A percentile compares a stretch with the other conserved stretches of the same genome.
These are phyloP conservation scores for Alviniconcha strummeri DNA, from an alignment of 2,888 invertebrate genomes.

Conservation along the genomic window DNA sequence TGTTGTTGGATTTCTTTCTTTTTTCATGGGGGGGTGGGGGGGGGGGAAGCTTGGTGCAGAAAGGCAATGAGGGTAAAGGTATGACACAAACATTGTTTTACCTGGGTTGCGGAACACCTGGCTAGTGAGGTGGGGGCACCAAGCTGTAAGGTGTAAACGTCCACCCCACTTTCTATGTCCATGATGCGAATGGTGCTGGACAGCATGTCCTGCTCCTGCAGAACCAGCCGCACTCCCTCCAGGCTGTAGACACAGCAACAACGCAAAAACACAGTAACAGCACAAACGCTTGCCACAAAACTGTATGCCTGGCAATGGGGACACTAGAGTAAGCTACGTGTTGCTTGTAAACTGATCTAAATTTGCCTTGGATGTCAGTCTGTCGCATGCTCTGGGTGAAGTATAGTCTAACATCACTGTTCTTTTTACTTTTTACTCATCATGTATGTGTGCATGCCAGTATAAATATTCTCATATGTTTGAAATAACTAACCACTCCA, in stretches of 20 bases:
- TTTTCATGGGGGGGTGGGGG: too few relatives aligned
- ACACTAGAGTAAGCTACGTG: neutral
- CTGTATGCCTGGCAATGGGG: neutral
- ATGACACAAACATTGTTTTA: neutral
- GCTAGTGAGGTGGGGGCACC: conserved; percentile 11
- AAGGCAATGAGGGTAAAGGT: too few relatives aligned
- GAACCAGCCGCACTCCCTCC: conserved; percentile 51
- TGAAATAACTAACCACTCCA: too few relatives aligned
- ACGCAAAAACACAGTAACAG: neutral
- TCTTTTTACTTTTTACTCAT: too few relatives aligned
- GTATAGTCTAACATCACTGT: too few relatives aligned
- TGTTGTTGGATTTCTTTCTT: too few relatives aligned
- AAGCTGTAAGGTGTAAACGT: conserved; percentile 21
- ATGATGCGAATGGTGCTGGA: conserved; percentile 36
- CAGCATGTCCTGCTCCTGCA: conserved; percentile 40
- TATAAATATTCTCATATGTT: too few relatives aligned
- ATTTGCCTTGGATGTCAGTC: too few relatives aligned
- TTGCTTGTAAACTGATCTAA: neutral
- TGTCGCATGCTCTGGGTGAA: too few relatives aligned
- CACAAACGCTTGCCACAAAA: conserved; percentile 13
- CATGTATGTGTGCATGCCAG: too few relatives aligned
- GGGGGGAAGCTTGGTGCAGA: too few relatives aligned
- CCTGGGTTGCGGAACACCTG: conserved; percentile 16
- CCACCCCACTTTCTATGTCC: conserved; percentile 44
- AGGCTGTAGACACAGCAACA: conserved; percentile 41